These are phyloP conservation scores for Gallinago jamesoni DNA, from an alignment of 2,113 vertebrate species.

Conservation along the genomic window DNA sequence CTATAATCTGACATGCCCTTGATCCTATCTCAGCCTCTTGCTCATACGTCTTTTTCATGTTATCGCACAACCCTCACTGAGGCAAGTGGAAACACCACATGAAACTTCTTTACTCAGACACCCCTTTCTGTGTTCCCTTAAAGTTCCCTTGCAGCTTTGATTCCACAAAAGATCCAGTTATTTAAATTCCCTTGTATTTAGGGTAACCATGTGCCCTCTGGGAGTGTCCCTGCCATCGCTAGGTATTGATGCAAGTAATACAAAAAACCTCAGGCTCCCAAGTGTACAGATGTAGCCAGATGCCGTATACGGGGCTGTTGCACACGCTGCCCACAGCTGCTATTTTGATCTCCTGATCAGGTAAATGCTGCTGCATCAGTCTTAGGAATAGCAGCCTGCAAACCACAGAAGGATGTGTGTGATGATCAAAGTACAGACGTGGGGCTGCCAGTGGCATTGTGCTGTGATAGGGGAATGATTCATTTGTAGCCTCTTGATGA, in stretches of 20 bases:
- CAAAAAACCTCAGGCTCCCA: not conserved
- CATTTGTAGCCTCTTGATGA: not conserved
- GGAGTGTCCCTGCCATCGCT: not conserved
- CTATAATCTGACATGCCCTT: not conserved
- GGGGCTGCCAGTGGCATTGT: not conserved
- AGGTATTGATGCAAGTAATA: not conserved
- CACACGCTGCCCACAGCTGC: not conserved
- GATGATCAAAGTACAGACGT: not conserved
- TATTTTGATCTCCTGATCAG: conserved; percentile 2
- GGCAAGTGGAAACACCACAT: not conserved
- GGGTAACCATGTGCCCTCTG: not conserved
- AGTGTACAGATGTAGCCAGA: accelerated
- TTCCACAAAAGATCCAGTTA: not conserved
- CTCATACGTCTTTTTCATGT: not conserved
- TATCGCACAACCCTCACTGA: not conserved
- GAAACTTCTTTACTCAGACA: not conserved
- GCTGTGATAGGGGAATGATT: not conserved
- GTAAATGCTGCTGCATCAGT: not conserved
- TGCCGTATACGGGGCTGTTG: not conserved
- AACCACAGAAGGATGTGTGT: not conserved
- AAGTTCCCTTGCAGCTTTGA: not conserved
- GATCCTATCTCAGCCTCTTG: not conserved
- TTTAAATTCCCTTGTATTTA: not conserved
- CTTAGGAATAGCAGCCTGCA: not conserved
- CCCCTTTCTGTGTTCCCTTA: not conserved